Evolutionary conservation across 2,888 invertebrate species (phyloP), one percentile per base, ranked within the genome.

Genomic region (Apocheima hispidaria): DNA sequence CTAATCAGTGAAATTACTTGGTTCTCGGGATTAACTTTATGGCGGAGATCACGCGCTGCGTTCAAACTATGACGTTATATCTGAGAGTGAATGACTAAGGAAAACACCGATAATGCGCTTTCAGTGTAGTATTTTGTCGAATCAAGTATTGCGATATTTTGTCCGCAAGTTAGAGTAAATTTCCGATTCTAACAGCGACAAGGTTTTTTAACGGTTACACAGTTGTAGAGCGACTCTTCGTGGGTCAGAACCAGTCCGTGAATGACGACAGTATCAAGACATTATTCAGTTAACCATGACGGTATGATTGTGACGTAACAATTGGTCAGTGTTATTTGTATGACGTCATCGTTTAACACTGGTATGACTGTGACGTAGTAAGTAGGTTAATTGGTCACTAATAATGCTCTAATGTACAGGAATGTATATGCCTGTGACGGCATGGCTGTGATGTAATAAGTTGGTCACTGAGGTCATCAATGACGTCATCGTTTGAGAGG

Each of bases 211-310:
- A 10, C 21, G 30, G 23, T 18, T 9, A 16, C 7, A n/a, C 18
- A 38, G 30, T 38, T 46, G n/a, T 26, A n/a, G 3, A 51, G 12
- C 12, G 16, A 38, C 12, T 43, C 5, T 28, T 3, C 23, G 9
- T 10, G 21, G 21, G 43, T 65, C 60, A 58, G 57, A 60, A 67
- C 67, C 52, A 51, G 67, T 67, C 62, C 9, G n/a, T 18, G n/a
- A 33, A 38, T 67, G 69, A 66, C 61, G 60, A 56, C 49, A 40
- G 43, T 49, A 57, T 50, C 36, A 18, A 41, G 18, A 4, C n/a
- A n/a, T n/a, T n/a, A n/a, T n/a, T n/a, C n/a, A n/a, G n/a, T 36
- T 16, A 36, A 6, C 16, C 2, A 43, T 52, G 49, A 61, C 16
- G 50, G 28, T 5, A 28, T 23, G 2, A 44, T 44, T 12, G 40